A percentile compares a stretch with the other conserved stretches of the same genome.
Evolutionary conservation across 92 coral and sea anemone genomes (phyloP).

Genomic region (Heteractis magnifica): DNA sequence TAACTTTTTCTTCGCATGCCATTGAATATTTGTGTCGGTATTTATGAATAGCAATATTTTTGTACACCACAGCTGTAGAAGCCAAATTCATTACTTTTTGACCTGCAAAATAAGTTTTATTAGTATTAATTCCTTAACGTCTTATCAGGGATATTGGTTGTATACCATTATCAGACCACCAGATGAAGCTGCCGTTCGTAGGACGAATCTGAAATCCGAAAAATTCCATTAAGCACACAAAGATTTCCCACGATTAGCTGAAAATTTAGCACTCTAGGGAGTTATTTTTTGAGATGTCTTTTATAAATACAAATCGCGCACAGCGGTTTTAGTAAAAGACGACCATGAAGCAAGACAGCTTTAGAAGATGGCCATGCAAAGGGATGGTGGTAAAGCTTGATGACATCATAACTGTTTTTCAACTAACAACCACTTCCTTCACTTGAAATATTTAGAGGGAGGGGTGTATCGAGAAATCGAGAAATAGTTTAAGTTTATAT

Average conservation of each 20-base stretch:
- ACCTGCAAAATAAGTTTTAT: not conserved
- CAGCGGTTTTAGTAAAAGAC: not conserved
- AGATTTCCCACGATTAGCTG: not conserved
- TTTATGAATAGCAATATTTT: not conserved
- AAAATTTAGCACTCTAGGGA: not conserved
- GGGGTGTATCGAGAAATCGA: not conserved
- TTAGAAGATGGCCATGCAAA: not conserved
- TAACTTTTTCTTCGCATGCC: not conserved
- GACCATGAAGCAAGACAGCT: not conserved
- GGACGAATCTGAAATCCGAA: constrained; percentile 38
- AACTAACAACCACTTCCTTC: not conserved
- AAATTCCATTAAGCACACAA: constrained; percentile 50
- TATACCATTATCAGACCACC: constrained; percentile 72
- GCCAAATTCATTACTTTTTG: not conserved
- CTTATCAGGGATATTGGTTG: constrained; percentile 80
- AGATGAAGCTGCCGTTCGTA: constrained; percentile 23
- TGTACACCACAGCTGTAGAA: not conserved
- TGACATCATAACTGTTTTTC: not conserved
- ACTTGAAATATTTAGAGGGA: not conserved
- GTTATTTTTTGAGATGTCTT: not conserved
- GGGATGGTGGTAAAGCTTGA: too few relatives aligned
- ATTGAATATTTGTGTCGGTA: not conserved
- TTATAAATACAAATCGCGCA: not conserved
- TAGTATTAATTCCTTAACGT: constrained; percentile 56
- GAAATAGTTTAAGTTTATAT: not conserved